These are phyloP conservation scores for Drosophila erecta DNA, from an alignment of 1,140 invertebrate genomes.

Conservation along the genomic window DNA sequence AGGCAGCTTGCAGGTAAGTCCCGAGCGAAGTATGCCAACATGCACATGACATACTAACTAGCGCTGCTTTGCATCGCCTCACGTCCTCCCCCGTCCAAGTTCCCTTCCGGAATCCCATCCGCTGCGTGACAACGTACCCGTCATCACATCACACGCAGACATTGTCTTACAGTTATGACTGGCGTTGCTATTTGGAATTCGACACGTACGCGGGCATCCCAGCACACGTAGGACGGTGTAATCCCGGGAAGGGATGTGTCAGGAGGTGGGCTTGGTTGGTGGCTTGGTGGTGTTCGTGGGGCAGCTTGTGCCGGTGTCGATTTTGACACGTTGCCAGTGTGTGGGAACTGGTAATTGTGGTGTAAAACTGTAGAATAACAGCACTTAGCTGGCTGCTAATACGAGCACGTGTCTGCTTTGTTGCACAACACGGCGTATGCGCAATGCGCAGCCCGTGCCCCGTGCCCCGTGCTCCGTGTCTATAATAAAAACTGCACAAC, in stretches of 20 bases:
- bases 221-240: constrained; percentile 61
- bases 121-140: constrained; percentile 43
- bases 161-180: constrained; percentile 80
- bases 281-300: neutral
- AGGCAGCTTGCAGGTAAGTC: constrained; percentile 22
- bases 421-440: constrained; percentile 50
- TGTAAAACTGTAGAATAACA: constrained; percentile 80
- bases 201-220: constrained; percentile 62
- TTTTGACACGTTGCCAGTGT: constrained; percentile 48
- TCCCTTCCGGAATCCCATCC: constrained; percentile 11
- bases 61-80: constrained; percentile 47
- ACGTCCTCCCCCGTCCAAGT: constrained; percentile 12
- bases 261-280: neutral
- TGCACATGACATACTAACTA: constrained; percentile 64
- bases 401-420: constrained; percentile 65
- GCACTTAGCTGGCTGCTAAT: constrained; percentile 77
- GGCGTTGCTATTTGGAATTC: constrained; percentile 74
- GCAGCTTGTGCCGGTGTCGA: constrained; percentile 38
- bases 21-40: constrained; percentile 56
- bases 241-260: constrained; percentile 17
- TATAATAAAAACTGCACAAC: constrained; percentile 21
- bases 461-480: neutral
- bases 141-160: constrained; percentile 53
- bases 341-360: constrained; percentile 70
- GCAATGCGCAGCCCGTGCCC: constrained; percentile 15